A percentile compares a stretch with the other conserved stretches of the same genome.
These are phyloP conservation scores for Nothobranchius furzeri DNA, from an alignment of 2,113 vertebrate species.

Conservation along the genomic window DNA sequence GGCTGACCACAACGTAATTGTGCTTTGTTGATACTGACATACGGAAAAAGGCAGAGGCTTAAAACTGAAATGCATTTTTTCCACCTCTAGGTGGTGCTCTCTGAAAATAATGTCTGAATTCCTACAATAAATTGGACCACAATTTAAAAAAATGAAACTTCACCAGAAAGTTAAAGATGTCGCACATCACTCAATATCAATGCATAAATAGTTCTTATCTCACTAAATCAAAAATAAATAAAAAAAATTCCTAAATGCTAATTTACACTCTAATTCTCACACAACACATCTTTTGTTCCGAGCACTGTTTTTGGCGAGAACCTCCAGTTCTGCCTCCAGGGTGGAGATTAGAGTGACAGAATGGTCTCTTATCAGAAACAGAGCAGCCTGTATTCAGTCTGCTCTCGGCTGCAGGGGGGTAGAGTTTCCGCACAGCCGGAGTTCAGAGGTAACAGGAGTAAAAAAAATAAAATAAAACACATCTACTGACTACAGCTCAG, in stretches of 20 bases:
- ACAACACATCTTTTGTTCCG: slow-evolving; percentile 28
- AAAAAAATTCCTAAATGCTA: background rate
- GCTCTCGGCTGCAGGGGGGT: slow-evolving; percentile 18
- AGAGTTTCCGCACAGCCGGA: slow-evolving; percentile 2
- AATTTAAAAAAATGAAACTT: too few relatives aligned
- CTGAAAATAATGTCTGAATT: too few relatives aligned
- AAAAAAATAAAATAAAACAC: background rate
- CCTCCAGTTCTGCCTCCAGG: slow-evolving; percentile 25
- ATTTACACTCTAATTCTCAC: slow-evolving; percentile 13
- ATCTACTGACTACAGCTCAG: background rate
- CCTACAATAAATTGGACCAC: too few relatives aligned
- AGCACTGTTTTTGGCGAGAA: slow-evolving; percentile 11
- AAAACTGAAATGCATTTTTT: too few relatives aligned
- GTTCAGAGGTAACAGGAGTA: background rate
- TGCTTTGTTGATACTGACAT: too few relatives aligned
- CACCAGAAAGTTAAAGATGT: too few relatives aligned
- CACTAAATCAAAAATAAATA: background rate
- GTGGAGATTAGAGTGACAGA: slow-evolving; percentile 33
- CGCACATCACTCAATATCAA: too few relatives aligned
- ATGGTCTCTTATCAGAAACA: slow-evolving; percentile 59
- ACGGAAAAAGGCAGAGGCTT: too few relatives aligned
- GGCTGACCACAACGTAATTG: too few relatives aligned
- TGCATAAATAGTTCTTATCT: background rate
- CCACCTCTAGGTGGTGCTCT: too few relatives aligned
- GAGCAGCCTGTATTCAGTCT: slow-evolving; percentile 31